These are phyloP conservation scores for Tortricodes alternella DNA, from an alignment of 2,888 invertebrate species.

Conservation along the genomic window DNA sequence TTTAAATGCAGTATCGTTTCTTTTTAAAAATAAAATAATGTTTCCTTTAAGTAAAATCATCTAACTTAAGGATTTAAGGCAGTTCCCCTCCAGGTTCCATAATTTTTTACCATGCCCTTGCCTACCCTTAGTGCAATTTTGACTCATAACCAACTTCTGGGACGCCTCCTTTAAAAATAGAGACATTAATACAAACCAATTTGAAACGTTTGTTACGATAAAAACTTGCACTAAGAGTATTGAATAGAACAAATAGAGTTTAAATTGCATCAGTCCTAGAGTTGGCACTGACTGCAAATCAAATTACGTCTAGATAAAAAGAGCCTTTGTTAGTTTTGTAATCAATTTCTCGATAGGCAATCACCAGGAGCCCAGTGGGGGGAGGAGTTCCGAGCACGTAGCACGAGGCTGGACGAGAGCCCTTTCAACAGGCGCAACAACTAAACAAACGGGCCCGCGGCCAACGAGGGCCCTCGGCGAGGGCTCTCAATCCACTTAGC, in stretches of 20 bases:
- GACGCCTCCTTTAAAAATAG: too few species aligned
- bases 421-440: constrained; percentile 16
- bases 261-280: constrained; percentile 2
- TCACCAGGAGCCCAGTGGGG: constrained; percentile 22
- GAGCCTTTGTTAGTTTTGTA: constrained; percentile 28
- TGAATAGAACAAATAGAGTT: background rate
- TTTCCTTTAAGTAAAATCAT: too few species aligned
- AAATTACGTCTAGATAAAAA: constrained; percentile 23
- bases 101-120: too few species aligned
- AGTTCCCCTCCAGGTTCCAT: too few species aligned
- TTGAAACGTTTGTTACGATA: too few species aligned
- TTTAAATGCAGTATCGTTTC: too few species aligned
- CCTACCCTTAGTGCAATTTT: too few species aligned
- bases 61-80: too few species aligned
- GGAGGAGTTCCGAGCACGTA: constrained; percentile 19
- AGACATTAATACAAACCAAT: too few species aligned
- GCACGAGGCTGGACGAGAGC: background rate
- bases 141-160: too few species aligned
- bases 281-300: constrained; percentile 14
- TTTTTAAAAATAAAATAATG: too few species aligned
- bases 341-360: constrained; percentile 30
- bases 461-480: constrained; percentile 28
- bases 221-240: too few species aligned
- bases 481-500: constrained; percentile 41
- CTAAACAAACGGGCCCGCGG: constrained; percentile 32